A percentile compares a stretch with the other conserved stretches of the same genome.
These are phyloP conservation scores for Troides helena DNA, from an alignment of 2,888 invertebrate genomes.

Conservation along the genomic window DNA sequence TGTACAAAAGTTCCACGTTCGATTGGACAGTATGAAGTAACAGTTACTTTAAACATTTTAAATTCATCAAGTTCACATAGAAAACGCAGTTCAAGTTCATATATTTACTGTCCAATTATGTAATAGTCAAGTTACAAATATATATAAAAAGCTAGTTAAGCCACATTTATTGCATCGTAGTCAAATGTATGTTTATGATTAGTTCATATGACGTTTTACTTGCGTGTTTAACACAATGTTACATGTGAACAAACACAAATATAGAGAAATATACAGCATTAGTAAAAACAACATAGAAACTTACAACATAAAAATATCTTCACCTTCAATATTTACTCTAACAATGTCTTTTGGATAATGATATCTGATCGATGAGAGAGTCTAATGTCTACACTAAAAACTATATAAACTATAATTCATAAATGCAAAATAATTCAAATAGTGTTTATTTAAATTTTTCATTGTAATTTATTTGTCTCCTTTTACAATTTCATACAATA, in stretches of 20 bases:
- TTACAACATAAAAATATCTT: background rate
- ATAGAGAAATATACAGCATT: constrained; percentile 13
- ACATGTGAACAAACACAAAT: background rate
- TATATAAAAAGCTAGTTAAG: constrained; percentile 7
- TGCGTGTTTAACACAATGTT: constrained; percentile 5
- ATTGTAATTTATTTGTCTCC: constrained; percentile 25
- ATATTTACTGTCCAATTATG: background rate
- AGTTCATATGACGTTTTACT: background rate
- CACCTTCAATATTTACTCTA: constrained; percentile 2
- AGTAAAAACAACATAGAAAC: constrained; percentile 16
- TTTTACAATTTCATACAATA: constrained; percentile 10
- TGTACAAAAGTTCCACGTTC: constrained; percentile 12
- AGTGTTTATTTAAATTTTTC: constrained; percentile 8
- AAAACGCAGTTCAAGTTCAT: background rate
- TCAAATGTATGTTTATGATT: constrained; percentile 2
- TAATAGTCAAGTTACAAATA: background rate
- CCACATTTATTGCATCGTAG: constrained; percentile 2
- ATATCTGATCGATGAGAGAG: constrained; percentile 13
- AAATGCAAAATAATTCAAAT: constrained; percentile 27
- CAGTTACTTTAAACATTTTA: background rate
- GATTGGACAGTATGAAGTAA: constrained; percentile 11
- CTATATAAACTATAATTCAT: constrained; percentile 7
- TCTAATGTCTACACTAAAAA: constrained; percentile 15
- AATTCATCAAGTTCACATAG: background rate
- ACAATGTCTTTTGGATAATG: constrained; percentile 25